Percentiles rank a stretch among this genome's conserved stretches.
phyloP scores from a whole-genome alignment of 2,797 vertebrate genomes.

The Pangasius macronema region DNA sequence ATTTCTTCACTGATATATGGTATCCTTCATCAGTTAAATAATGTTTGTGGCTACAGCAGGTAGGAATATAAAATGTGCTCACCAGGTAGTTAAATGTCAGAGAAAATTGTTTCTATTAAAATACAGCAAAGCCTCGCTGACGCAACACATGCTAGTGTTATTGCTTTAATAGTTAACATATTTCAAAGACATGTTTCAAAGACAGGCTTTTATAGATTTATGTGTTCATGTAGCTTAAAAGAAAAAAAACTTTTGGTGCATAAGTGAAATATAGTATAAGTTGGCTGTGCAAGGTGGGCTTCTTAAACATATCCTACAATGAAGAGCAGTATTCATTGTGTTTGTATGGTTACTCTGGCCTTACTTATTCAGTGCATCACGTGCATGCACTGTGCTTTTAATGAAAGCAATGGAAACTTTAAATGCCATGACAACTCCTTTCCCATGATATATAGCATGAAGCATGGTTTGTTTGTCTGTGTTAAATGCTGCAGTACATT shows the following conservation, averaged over 20 bases:
- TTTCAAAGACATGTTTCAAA: not conserved
- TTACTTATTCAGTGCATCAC: not conserved
- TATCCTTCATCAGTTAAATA: not conserved
- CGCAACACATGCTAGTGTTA: constrained; percentile 5
- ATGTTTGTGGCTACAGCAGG: not conserved
- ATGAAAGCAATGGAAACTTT: not conserved
- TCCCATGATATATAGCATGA: constrained; percentile 16
- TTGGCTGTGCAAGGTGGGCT: not conserved
- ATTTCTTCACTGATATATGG: not conserved
- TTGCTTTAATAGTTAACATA: not conserved
- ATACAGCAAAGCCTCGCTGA: not conserved
- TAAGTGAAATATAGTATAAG: not conserved
- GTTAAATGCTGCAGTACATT: constrained; percentile 30
- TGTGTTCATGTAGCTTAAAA: not conserved
- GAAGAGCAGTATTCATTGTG: not conserved
- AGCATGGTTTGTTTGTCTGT: constrained; percentile 21
- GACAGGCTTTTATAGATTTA: not conserved
- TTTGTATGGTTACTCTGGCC: not conserved
- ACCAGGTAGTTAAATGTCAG: constrained; percentile 14
- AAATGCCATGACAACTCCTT: not conserved
- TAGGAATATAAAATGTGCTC: constrained; percentile 4
- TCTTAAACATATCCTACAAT: not conserved
- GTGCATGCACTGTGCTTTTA: not conserved
- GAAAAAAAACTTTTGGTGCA: not conserved
- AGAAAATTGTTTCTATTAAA: constrained; percentile 4